A percentile compares a stretch with the other conserved stretches of the same genome.
Conservation (phyloP, 2,797 vertebrate species). For the Chiloscyllium punctatum region DNA sequence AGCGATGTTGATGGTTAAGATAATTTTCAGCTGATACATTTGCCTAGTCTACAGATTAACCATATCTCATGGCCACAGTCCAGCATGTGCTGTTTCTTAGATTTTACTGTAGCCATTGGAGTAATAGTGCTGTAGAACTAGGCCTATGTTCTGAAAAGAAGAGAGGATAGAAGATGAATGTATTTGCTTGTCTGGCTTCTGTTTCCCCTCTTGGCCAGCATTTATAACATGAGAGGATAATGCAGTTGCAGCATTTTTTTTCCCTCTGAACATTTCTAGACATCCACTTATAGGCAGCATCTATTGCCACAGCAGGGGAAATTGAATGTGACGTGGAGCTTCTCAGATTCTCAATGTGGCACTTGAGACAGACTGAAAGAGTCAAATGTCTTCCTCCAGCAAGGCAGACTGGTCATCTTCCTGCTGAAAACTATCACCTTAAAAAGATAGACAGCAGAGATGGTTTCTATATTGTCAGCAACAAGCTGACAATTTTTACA, state of each 20-base stretch:
- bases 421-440: not conserved
- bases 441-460: not conserved
- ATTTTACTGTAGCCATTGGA: not conserved
- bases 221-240: not conserved
- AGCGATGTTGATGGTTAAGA: not conserved
- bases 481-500: not conserved
- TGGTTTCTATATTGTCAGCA: not conserved
- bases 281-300: not conserved
- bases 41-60: not conserved
- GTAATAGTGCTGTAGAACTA: not conserved
- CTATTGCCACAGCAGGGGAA: not conserved
- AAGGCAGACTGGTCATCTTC: not conserved
- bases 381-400: not conserved
- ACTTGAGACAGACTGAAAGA: not conserved
- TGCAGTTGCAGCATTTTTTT: not conserved
- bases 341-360: not conserved
- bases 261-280: not conserved
- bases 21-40: not conserved
- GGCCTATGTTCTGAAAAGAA: not conserved
- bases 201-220: not conserved
- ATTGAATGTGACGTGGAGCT: not conserved
- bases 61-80: not conserved
- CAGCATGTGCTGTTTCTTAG: not conserved
- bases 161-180: not conserved
- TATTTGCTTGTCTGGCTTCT: not conserved